Base-by-base conservation (phyloP, 2,888 invertebrate species). In the Ceratothoa steindachneri region DNA sequence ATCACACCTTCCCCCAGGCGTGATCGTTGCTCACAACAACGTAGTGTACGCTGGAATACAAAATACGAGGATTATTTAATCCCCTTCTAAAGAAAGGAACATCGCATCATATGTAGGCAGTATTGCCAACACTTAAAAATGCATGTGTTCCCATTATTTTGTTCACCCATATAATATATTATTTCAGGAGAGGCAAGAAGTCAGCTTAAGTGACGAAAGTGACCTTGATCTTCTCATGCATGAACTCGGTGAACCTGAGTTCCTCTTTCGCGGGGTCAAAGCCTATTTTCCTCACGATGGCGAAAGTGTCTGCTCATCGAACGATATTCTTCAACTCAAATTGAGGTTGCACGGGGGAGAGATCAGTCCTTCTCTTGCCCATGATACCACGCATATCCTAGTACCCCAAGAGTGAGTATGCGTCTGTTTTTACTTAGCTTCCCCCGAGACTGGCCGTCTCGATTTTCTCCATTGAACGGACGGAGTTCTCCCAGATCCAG, bases 201-300 rank as follows among this genome's bases (percentile, higher is more conserved):
- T 65, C 9, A 24, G 15, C 1, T 27, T 65, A 2, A 27, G 9
- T 27, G 24, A 27, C 15, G 65, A 65, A 65, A 65, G 15, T 41
- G 41, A 41, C 5, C 41, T 41, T 15, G 41, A 41, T 41, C 41
- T 41, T 15, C 7, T 41, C 15, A 41, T 15, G 7, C 5, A 5
- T 15, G 41, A 41, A 15, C 41, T 15, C 5, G 41, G 41, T 9
- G 15, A 41, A 5, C 5, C 41, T 5, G n/a, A n/a, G n/a, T n/a
- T n/a, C n/a, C 60, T 60, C 1, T 60, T 60, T 24, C n/a, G n/a
- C 2, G n/a, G 67, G 15, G 29, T 67, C n/a, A 67, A n/a, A 29
- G 31, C 67, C 28, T 67, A 28, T 19, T 55, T 15, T 60, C n/a
- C 60, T 60, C 22, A 15, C 60, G 60, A 60, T 24, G 60, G 60